Percentiles rank a stretch among this genome's conserved stretches.
Conservation (phyloP, 2,888 invertebrate genomes). For the Rhopalosiphum nymphaeae region DNA sequence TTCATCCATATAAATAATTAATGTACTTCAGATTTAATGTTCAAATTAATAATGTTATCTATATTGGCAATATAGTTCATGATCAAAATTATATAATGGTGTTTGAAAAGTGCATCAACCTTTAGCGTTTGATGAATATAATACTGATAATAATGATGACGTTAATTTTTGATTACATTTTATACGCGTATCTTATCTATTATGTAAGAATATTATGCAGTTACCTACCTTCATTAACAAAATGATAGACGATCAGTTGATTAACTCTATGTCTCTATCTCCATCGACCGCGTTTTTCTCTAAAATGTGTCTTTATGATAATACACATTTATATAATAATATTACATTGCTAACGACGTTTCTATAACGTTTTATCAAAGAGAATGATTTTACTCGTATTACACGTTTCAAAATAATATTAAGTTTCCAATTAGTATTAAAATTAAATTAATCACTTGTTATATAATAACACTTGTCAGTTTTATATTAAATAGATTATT, state of each 20-base stretch:
- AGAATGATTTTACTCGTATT: not conserved
- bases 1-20: no score
- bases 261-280: no score
- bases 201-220: no score
- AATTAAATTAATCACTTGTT: not conserved
- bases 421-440: constrained; percentile 14
- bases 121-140: not conserved
- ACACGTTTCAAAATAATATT: not conserved
- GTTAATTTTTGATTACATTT: not conserved
- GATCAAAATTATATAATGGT: not conserved
- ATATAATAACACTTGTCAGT: not conserved
- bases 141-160: not conserved
- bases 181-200: not conserved
- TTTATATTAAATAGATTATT: not conserved
- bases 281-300: not conserved
- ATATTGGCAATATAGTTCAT: not conserved
- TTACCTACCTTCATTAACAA: not conserved
- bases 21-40: no score
- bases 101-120: not conserved
- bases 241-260: not conserved
- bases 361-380: not conserved
- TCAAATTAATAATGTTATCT: not conserved
- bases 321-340: not conserved
- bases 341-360: not conserved
- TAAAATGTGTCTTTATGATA: not conserved